Percentiles rank a stretch among this genome's conserved stretches.
Evolutionary conservation across 2,113 vertebrate species (phyloP).

Genomic region (Sinocyclocheilus maitianheensis): DNA sequence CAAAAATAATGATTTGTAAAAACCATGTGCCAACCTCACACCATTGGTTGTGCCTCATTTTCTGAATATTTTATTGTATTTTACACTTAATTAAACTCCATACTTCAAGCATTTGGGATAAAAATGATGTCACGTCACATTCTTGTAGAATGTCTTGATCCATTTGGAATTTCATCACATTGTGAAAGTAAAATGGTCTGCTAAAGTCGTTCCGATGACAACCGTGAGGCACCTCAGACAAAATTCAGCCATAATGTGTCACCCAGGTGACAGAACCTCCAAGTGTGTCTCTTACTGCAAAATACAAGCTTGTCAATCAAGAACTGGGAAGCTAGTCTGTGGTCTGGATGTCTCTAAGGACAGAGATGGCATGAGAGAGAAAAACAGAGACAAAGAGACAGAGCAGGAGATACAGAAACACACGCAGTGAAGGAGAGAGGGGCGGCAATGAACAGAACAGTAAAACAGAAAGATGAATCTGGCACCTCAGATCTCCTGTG

Average conservation of each 20-base stretch:
- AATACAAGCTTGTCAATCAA: conserved; percentile 22
- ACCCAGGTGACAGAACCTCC: not conserved
- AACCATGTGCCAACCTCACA: not conserved
- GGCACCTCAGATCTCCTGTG: conserved; percentile 43
- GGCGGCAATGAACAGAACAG: not conserved
- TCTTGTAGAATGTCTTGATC: not conserved
- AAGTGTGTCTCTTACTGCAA: not conserved
- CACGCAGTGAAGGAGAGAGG: not conserved
- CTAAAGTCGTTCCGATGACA: not conserved
- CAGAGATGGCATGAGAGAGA: conserved; percentile 16
- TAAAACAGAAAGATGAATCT: conserved; percentile 47
- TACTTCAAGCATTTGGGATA: not conserved
- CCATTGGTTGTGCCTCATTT: too few relatives aligned
- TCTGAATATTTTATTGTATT: not conserved
- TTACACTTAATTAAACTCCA: not conserved
- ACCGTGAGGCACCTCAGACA: conserved; percentile 11
- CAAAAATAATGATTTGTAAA: too few relatives aligned
- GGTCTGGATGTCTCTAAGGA: conserved; percentile 21
- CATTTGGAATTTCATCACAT: not conserved
- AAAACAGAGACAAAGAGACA: conserved; percentile 22
- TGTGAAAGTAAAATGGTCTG: not conserved
- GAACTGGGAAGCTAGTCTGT: conserved; percentile 36
- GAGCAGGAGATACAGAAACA: not conserved
- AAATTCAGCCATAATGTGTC: conserved; percentile 21
- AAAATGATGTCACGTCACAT: not conserved